Conservation (phyloP, 2,797 vertebrate species). For the Hipposideros larvatus region DNA sequence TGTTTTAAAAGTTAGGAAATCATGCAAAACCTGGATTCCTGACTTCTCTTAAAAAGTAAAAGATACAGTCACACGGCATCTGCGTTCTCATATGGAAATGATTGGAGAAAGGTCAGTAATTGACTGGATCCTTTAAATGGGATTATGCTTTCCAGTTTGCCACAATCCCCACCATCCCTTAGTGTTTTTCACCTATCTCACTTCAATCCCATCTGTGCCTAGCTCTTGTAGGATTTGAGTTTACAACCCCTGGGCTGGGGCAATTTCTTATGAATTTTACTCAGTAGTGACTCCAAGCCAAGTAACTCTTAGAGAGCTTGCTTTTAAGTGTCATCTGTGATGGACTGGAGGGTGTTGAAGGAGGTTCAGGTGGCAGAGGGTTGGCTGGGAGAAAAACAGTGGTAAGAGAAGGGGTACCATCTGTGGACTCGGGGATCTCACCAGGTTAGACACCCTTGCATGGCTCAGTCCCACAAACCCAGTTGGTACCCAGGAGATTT, state of each 20-base stretch:
- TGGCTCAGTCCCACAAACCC: not conserved
- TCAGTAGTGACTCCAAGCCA: not conserved
- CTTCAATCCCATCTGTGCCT: not conserved
- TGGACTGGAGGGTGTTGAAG: not conserved
- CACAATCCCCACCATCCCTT: not conserved
- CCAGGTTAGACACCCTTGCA: not conserved
- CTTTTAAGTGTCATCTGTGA: not conserved
- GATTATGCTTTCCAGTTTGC: not conserved
- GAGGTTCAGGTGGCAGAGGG: not conserved
- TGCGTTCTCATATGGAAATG: not conserved
- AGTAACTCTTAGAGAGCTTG: not conserved
- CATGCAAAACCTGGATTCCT: not conserved
- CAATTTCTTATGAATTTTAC: not conserved
- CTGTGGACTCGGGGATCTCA: not conserved
- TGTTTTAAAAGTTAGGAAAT: constrained; percentile 31
- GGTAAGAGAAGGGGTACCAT: not conserved
- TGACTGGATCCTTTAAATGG: not conserved
- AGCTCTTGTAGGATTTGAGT: not conserved
- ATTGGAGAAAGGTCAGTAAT: not conserved
- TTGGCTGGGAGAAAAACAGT: not conserved
- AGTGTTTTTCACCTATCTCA: not conserved
- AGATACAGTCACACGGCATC: not conserved
- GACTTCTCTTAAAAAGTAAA: not conserved
- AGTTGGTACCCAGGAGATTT: not conserved
- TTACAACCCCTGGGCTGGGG: not conserved